Percentiles rank a stretch among this genome's conserved stretches.
phyloP scores from a whole-genome alignment of 2,113 vertebrate species.

The Muntiacus muntjak region DNA sequence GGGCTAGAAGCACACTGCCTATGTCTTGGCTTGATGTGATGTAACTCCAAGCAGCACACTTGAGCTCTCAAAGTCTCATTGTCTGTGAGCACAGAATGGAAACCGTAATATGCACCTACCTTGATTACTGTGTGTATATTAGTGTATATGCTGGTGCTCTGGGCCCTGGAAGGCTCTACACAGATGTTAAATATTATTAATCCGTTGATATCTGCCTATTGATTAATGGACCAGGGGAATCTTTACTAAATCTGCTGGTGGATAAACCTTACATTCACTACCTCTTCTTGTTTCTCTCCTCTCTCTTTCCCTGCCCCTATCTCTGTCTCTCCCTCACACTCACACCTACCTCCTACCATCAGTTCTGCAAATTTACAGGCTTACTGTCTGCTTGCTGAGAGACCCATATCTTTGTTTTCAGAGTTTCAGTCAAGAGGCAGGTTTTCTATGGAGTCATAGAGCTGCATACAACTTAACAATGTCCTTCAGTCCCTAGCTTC shows the following conservation, averaged over 20 bases:
- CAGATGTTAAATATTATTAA: not conserved
- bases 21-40: not conserved
- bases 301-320: not conserved
- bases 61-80: not conserved
- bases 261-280: not conserved
- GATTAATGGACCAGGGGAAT: not conserved
- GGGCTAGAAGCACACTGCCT: not conserved
- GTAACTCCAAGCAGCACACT: not conserved
- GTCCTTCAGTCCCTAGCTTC: not conserved
- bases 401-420: not conserved
- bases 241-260: not conserved
- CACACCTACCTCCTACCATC: not conserved
- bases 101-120: not conserved
- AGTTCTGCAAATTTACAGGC: not conserved
- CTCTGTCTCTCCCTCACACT: not conserved
- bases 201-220: not conserved
- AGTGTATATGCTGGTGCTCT: not conserved
- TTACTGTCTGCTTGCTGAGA: not conserved
- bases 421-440: not conserved
- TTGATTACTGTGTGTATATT: not conserved
- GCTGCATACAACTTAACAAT: not conserved
- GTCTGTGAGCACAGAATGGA: not conserved
- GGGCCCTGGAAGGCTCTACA: not conserved
- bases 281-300: not conserved
- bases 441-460: not conserved